Percentiles rank a stretch among this genome's conserved stretches.
These are phyloP conservation scores for Psittacula echo DNA, from an alignment of 2,797 vertebrate genomes.

Conservation along the genomic window DNA sequence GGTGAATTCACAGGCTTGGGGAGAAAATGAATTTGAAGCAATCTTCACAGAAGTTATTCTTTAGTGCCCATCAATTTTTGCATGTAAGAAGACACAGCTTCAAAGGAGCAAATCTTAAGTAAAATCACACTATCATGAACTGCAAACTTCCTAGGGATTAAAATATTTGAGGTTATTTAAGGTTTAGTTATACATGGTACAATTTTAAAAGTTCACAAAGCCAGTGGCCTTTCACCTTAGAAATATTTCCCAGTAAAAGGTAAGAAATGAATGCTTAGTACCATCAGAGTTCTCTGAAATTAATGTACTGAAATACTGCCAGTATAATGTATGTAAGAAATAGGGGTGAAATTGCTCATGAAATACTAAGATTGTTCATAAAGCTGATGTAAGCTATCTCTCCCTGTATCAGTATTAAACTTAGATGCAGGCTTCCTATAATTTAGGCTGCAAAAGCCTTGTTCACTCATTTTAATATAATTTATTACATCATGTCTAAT, in stretches of 20 bases:
- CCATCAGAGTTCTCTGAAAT: not conserved
- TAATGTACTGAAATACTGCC: not conserved
- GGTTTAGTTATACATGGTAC: not conserved
- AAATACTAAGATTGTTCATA: not conserved
- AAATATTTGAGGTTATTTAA: not conserved
- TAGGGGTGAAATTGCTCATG: not conserved
- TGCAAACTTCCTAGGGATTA: not conserved
- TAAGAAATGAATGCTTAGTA: not conserved
- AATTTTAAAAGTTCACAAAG: not conserved
- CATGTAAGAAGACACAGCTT: not conserved
- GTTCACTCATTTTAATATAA: not conserved
- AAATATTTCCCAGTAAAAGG: not conserved
- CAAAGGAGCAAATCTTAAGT: not conserved
- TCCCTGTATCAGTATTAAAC: not conserved
- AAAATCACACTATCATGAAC: not conserved
- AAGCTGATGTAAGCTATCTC: not conserved
- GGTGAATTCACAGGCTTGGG: not conserved
- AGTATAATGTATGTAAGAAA: not conserved
- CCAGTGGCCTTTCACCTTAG: not conserved
- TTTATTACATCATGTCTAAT: conserved; percentile 27
- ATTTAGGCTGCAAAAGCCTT: not conserved
- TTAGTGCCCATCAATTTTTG: not conserved
- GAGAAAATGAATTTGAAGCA: not conserved
- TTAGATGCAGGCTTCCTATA: not conserved
- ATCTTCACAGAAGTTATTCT: not conserved